Base-by-base conservation (phyloP, 2,888 invertebrate genomes). In the Drosophila longiperda region DNA sequence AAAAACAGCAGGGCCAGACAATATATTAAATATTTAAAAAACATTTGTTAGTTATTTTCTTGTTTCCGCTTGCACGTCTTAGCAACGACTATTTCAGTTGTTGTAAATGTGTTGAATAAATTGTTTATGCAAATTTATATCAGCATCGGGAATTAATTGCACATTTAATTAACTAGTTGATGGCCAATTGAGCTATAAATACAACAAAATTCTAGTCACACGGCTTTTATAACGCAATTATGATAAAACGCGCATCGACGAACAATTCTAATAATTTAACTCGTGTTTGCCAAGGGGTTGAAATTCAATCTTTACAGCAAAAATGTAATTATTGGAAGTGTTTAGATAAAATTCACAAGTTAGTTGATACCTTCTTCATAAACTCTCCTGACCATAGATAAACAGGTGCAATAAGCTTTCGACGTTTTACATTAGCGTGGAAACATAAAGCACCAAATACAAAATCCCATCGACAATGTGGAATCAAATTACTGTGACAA, bases 41-140 rank as follows among this genome's bases (percentile, higher is more conserved):
- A 26, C 81, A 82, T 82, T 59, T 55, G 5, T n/a, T 32, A 17
- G 17, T 38, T 15, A 15, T 32, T 17, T 36, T 32, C 9, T 42
- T 73, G 62, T 36, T 64, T 40, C 53, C 9, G 20, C 48, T 63
- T 65, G 5, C 9, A 55, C 54, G 78, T 57, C 33, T 58, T 40
- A 64, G 26, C 38, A 29, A 15, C 50, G 65, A 83, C 75, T 83
- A 63, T 42, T 49, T 32, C 23, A 7, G 20, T n/a, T 55, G 60
- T 62, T 58, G 75, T 40, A 59, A 58, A 50, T 65, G 33, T 23
- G 23, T 15, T 23, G 20, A 1, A 23, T 23, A 23, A 15, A 23
- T 20, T 20, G 20, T 45, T 45, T 64, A 82, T 81, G 77, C 69
- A 72, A 81, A 82, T 77, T 40, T 67, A n/a, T 61, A 81, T 75